Percentiles rank a stretch among this genome's conserved stretches.
phyloP scores from a whole-genome alignment of 1,140 invertebrate genomes.

The Archegozetes longisetosus region DNA sequence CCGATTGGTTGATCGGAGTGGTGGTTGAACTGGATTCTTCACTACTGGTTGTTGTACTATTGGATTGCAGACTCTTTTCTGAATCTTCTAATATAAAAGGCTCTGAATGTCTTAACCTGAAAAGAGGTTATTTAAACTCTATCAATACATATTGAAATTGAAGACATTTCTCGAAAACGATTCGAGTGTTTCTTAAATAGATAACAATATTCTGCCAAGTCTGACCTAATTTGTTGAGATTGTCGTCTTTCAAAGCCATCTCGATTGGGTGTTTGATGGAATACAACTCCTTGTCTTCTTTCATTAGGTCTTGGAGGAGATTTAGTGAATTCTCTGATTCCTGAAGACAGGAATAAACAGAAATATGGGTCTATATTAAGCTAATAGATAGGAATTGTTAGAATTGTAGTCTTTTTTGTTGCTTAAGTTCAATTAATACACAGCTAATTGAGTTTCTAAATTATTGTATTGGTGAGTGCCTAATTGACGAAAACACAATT shows the following conservation, averaged over 20 bases:
- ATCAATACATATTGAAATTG: background rate
- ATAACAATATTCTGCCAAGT: background rate
- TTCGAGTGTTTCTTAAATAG: background rate
- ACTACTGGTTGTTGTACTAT: background rate
- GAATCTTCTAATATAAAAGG: background rate
- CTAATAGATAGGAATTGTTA: too few species aligned
- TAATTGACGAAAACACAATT: background rate
- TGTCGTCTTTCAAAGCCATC: background rate
- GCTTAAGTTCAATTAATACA: too few species aligned
- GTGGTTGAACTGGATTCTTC: slow-evolving; percentile 4
- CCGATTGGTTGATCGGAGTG: background rate
- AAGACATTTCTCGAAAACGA: background rate
- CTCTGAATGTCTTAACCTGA: background rate
- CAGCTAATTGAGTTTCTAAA: too few species aligned
- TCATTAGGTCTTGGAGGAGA: slow-evolving; percentile 32
- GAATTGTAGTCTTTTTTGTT: too few species aligned
- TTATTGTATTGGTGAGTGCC: too few species aligned
- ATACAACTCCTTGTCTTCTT: slow-evolving; percentile 25
- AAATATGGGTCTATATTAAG: too few species aligned
- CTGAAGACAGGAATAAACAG: too few species aligned
- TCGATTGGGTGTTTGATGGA: slow-evolving; percentile 2
- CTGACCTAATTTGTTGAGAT: background rate
- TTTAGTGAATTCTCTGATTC: slow-evolving; percentile 32
- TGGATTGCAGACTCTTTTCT: background rate
- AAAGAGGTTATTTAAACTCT: background rate